These are phyloP conservation scores for Babylonia areolata DNA, from an alignment of 1,140 invertebrate genomes.

Conservation along the genomic window DNA sequence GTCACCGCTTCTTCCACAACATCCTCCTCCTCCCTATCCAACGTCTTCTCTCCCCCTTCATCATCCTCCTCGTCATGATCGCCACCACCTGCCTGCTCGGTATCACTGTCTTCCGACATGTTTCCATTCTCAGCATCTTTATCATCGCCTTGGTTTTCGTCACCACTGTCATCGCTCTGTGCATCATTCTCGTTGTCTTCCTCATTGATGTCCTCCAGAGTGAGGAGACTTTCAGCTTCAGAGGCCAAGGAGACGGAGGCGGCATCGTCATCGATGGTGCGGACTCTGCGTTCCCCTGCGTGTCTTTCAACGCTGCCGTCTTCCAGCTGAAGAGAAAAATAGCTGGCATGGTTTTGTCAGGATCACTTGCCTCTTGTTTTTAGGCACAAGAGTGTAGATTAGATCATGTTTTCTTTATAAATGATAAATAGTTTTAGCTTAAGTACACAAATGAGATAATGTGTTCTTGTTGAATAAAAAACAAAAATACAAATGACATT, in stretches of 20 bases:
- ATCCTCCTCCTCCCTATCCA: constrained; percentile 18
- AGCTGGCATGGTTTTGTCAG: too few relatives aligned
- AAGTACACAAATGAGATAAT: too few relatives aligned
- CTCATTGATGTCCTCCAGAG: constrained; percentile 45
- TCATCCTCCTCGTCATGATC: constrained; percentile 48
- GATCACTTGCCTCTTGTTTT: too few relatives aligned
- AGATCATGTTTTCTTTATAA: too few relatives aligned
- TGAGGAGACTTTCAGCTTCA: constrained; percentile 41
- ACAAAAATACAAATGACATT: too few relatives aligned
- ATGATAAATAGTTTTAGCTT: too few relatives aligned
- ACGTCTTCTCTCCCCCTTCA: constrained; percentile 22
- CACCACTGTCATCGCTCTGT: constrained; percentile 41
- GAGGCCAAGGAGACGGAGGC: constrained; percentile 54
- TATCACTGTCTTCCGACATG: constrained; percentile 17
- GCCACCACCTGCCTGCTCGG: constrained; percentile 37
- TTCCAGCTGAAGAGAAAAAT: constrained; percentile 64
- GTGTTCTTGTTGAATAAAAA: too few relatives aligned
- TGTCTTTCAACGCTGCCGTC: constrained; percentile 73
- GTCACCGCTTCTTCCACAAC: too few relatives aligned
- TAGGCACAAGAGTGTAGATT: too few relatives aligned
- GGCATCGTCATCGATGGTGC: constrained; percentile 69
- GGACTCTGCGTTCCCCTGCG: constrained; percentile 74
- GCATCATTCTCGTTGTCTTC: constrained; percentile 71
- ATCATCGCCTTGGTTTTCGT: not conserved
- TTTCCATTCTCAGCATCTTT: constrained; percentile 22